phyloP scores from a whole-genome alignment of 2,113 vertebrate species.

The Phylloscopus trochilus region DNA sequence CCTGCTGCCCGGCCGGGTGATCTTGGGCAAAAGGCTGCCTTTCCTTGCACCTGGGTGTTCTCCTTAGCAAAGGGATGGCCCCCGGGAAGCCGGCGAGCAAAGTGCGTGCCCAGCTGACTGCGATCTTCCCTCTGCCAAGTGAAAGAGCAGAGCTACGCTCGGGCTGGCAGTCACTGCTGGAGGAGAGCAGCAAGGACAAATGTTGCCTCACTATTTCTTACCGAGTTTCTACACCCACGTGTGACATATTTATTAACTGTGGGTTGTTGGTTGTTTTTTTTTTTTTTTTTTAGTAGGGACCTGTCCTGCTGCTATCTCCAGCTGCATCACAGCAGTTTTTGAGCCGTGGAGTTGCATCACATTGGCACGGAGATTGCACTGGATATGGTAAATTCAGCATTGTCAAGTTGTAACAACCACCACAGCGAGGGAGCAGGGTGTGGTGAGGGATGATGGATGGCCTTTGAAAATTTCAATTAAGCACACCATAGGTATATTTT shows the following conservation, averaged over 20 bases:
- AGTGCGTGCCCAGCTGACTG: background rate
- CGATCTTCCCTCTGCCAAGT: background rate
- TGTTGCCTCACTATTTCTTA: background rate
- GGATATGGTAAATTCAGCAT: slow-evolving; percentile 75
- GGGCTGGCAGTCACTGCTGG: background rate
- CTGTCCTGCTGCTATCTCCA: slow-evolving; percentile 69
- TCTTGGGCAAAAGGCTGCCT: background rate
- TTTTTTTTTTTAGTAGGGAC: slow-evolving; percentile 66
- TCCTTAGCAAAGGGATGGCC: background rate
- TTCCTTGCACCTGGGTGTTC: background rate
- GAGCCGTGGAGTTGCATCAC: slow-evolving; percentile 57
- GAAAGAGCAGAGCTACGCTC: background rate
- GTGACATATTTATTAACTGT: slow-evolving; percentile 61
- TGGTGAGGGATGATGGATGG: background rate
- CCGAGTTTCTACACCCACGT: background rate
- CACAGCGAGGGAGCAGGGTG: slow-evolving; percentile 24
- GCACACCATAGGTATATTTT: background rate
- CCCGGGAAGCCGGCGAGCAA: background rate
- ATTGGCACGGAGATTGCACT: slow-evolving; percentile 70
- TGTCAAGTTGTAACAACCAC: slow-evolving; percentile 68
- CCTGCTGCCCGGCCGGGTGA: background rate
- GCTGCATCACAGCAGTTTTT: slow-evolving; percentile 75
- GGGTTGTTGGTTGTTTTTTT: slow-evolving; percentile 48
- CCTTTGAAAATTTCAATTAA: background rate
- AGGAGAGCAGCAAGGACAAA: background rate